A percentile compares a stretch with the other conserved stretches of the same genome.
phyloP scores from a whole-genome alignment of 64 coral and sea anemone species.

The Catalaphyllia jardinei region DNA sequence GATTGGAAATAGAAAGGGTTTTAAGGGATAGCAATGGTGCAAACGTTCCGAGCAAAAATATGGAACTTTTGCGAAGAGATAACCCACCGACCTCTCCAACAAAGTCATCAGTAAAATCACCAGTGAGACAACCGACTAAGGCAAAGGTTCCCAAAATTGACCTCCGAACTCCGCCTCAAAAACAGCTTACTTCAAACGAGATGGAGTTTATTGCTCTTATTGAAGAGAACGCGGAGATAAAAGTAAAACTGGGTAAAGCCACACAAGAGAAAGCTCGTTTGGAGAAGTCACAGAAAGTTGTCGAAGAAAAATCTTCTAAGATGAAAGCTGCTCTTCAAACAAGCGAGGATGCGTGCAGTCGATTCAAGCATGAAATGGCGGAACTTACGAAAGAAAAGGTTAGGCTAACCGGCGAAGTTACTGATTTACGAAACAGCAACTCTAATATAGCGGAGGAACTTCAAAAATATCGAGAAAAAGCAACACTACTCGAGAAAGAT shows the following conservation, averaged over 20 bases:
- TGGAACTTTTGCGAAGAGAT: conserved; percentile 4
- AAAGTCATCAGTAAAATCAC: conserved; percentile 26
- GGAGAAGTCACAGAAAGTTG: conserved; percentile 52
- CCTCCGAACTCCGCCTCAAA: conserved; percentile 47
- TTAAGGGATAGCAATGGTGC: conserved; percentile 64
- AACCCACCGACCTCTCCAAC: conserved; percentile 27
- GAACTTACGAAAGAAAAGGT: conserved; percentile 38
- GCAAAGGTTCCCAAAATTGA: conserved; percentile 76
- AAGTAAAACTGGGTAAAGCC: conserved; percentile 65
- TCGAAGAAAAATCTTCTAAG: conserved; percentile 30
- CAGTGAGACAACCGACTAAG: conserved; percentile 4
- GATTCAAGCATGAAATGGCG: conserved; percentile 32
- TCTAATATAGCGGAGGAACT: conserved; percentile 30
- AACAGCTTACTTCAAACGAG: conserved; percentile 49
- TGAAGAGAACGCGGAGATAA: conserved; percentile 83
- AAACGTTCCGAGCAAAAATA: background rate
- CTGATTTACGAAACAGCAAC: conserved; percentile 29
- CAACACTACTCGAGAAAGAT: conserved; percentile 61
- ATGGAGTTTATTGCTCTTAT: conserved; percentile 70
- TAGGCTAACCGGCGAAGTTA: conserved; percentile 29
- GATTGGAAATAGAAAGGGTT: conserved; percentile 79
- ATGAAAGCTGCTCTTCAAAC: conserved; percentile 32
- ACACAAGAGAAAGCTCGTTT: conserved; percentile 61
- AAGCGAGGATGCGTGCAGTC: conserved; percentile 54
- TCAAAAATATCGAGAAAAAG: conserved; percentile 57